Evolutionary conservation across 2,888 invertebrate genomes (phyloP), one percentile per base, ranked within the genome.

Genomic region (Eristalinus aeneus): DNA sequence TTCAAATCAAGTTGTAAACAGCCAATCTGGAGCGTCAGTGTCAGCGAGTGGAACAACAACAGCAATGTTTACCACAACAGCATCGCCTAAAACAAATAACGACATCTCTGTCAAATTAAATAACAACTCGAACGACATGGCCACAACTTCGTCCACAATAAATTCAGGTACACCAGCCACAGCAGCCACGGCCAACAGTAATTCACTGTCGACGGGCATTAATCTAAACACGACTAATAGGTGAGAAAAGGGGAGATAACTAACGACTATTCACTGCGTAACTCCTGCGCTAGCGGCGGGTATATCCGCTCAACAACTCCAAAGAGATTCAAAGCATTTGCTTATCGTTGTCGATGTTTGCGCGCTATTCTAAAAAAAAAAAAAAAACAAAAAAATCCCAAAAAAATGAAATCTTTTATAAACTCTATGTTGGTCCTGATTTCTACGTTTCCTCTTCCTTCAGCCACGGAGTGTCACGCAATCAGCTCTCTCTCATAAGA

Each of bases 171-270:
- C 73, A 69, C 46, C 73, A 73, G 88, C 88, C 78, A 84, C 64
- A 79, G 88, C 88, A 77, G 89, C 90, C 86, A 90, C 91, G 81
- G 27, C 63, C 3, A 83, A 76, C 72, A 75, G 65, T 60, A 75
- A 87, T 63, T 81, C 86, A 20, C 71, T 86, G 11, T 86, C 86
- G 69, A 23, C 86, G 53, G 86, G 86, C 56, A 87, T 89, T 36
- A 89, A 89, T 88, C 82, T 90, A 72, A 89, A 90, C 85, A 91
- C 92, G 78, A 92, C 92, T 90, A 93, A 92, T 89, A 93, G 92
- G 92, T 93, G 92, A 93, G 92, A 92, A 91, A 90, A 90, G 91
- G 91, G 89, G 87, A 92, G 92, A 91, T 92, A 92, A 91, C 92
- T 91, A 90, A 89, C 89, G 87, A 82, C 82, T 82, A 87, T 71